A percentile compares a stretch with the other conserved stretches of the same genome.
Conservation (phyloP, 2,888 invertebrate species). For the Heliconius ethilla region DNA sequence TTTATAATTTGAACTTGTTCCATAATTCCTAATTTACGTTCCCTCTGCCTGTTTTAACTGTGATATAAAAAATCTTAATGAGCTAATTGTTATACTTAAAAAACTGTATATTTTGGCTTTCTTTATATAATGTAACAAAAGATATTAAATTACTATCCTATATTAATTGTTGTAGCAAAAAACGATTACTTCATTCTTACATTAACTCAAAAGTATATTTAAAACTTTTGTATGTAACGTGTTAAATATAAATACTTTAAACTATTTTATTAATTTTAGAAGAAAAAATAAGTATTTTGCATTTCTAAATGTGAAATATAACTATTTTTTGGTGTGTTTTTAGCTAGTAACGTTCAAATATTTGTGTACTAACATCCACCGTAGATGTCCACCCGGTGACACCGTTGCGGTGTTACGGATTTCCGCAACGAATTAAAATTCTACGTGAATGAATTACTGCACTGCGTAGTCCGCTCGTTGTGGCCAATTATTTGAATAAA, state of each 20-base stretch:
- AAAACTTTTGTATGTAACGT: too few species aligned
- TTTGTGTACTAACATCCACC: conserved; percentile 59
- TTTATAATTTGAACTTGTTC: conserved; percentile 14
- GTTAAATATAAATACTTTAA: too few species aligned
- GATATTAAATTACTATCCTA: too few species aligned
- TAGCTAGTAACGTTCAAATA: conserved; percentile 43
- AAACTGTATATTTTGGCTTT: background rate
- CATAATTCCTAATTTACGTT: conserved; percentile 7
- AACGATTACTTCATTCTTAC: background rate
- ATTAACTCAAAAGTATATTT: too few species aligned
- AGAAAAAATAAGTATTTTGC: background rate
- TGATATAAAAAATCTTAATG: background rate
- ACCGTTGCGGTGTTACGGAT: conserved; percentile 60
- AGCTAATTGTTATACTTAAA: background rate
- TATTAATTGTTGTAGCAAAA: background rate
- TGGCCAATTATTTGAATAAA: conserved; percentile 52
- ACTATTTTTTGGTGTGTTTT: background rate
- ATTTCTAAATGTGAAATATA: background rate
- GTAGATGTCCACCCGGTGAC: conserved; percentile 49
- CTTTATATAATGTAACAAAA: background rate
- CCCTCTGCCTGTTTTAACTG: background rate
- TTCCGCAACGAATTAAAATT: conserved; percentile 78
- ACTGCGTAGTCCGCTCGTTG: conserved; percentile 57
- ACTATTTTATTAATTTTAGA: background rate
- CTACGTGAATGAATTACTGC: conserved; percentile 73